These are phyloP conservation scores for Python bivittatus DNA, from an alignment of 2,113 vertebrate species.

Conservation along the genomic window DNA sequence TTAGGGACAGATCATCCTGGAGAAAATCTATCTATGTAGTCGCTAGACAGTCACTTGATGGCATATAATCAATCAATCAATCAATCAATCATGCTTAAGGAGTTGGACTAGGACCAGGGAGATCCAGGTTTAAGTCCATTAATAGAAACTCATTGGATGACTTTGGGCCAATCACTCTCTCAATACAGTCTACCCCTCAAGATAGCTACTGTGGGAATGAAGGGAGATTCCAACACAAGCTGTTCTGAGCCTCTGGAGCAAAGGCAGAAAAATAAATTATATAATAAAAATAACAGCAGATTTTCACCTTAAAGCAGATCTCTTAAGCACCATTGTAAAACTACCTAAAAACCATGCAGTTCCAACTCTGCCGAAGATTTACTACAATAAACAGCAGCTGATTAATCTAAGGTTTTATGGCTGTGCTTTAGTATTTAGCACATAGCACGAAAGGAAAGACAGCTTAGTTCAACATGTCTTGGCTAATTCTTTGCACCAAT, in stretches of 20 bases:
- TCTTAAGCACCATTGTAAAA: background rate
- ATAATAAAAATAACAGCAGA: background rate
- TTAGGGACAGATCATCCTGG: background rate
- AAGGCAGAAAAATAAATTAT: background rate
- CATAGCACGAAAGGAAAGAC: conserved; percentile 39
- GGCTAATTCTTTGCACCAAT: conserved; percentile 61
- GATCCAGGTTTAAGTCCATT: background rate
- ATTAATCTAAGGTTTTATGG: background rate
- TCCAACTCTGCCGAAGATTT: background rate
- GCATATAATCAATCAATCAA: background rate
- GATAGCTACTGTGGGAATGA: background rate
- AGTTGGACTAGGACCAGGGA: background rate
- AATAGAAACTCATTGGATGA: background rate
- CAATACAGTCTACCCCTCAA: background rate
- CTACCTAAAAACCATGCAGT: background rate
- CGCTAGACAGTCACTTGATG: background rate
- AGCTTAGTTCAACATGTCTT: conserved; percentile 68
- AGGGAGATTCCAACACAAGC: background rate
- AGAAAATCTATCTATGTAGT: background rate
- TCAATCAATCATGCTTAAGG: background rate
- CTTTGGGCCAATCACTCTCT: background rate
- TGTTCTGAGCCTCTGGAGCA: background rate
- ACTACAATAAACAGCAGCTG: background rate
- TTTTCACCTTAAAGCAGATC: background rate
- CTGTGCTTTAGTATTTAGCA: conserved; percentile 30